Evolutionary conservation across 2,113 vertebrate species (phyloP).

Genomic region (Mastomys coucha): DNA sequence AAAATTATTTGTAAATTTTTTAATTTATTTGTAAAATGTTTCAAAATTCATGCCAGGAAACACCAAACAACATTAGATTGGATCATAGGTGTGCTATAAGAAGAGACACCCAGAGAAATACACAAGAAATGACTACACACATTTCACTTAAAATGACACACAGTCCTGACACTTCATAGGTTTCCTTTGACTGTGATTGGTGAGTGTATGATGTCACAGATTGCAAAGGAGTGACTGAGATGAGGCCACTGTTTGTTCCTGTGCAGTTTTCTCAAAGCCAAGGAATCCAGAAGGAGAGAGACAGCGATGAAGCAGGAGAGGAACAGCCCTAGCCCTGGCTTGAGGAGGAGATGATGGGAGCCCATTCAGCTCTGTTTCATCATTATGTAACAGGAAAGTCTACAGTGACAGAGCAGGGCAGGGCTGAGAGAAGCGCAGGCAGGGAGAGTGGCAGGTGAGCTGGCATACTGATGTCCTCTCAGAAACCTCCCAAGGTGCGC

Average conservation of each 20-base stretch:
- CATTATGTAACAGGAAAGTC: background rate
- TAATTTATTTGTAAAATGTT: background rate
- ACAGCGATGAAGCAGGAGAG: background rate
- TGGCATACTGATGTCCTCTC: background rate
- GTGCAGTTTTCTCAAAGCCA: background rate
- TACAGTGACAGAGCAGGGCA: background rate
- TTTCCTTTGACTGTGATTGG: background rate
- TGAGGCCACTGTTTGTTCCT: background rate
- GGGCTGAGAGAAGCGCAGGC: background rate
- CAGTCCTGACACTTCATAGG: background rate
- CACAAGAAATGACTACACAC: background rate
- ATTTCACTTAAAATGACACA: background rate
- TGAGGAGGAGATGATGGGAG: background rate
- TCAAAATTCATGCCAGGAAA: background rate
- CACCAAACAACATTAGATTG: background rate
- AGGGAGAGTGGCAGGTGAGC: background rate
- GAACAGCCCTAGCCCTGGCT: background rate
- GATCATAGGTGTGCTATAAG: background rate
- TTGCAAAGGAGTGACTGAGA: background rate
- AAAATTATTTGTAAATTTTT: background rate
- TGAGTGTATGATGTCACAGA: background rate
- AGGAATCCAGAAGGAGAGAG: background rate
- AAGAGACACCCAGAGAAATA: background rate
- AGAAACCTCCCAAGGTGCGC: background rate
- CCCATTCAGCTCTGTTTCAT: background rate